Percentiles rank a stretch among this genome's conserved stretches.
Conservation (phyloP, 1,140 invertebrate genomes). For the Stenopsyche tienmushanensis region DNA sequence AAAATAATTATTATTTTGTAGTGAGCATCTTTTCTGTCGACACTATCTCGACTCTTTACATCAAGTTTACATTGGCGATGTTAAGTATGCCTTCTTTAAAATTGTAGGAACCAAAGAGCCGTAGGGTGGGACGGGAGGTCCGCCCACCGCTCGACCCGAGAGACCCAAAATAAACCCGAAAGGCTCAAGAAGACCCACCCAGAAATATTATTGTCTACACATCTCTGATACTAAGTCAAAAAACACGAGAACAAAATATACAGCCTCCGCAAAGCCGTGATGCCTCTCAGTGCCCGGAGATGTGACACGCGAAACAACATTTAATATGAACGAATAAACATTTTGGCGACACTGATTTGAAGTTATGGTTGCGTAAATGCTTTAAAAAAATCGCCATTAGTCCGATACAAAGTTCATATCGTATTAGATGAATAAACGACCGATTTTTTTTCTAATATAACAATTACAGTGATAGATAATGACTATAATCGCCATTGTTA, state of each 20-base stretch:
- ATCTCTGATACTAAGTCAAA: conserved; percentile 10
- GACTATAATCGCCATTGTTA: too few relatives aligned
- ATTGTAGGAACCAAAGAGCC: conserved; percentile 40
- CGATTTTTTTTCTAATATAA: too few relatives aligned
- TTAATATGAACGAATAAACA: too few relatives aligned
- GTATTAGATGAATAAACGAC: too few relatives aligned
- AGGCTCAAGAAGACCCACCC: conserved; percentile 22
- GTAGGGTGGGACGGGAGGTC: conserved; percentile 34
- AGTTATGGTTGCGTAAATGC: too few relatives aligned
- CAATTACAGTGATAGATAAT: too few relatives aligned
- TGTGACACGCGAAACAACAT: neutral
- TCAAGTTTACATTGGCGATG: conserved; percentile 39
- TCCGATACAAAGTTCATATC: too few relatives aligned
- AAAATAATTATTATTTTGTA: too few relatives aligned
- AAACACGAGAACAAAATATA: too few relatives aligned
- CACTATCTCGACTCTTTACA: neutral
- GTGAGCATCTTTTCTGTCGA: conserved; percentile 24
- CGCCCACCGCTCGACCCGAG: conserved; percentile 29
- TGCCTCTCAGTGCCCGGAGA: neutral
- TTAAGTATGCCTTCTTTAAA: conserved; percentile 43
- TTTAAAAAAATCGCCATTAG: too few relatives aligned
- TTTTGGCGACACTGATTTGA: too few relatives aligned
- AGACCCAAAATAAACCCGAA: conserved; percentile 19
- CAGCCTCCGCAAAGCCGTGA: neutral
- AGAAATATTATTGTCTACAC: conserved; percentile 30